Percentiles rank a stretch among this genome's conserved stretches.
These are phyloP conservation scores for Cossypha polioptera DNA, from an alignment of 2,797 vertebrate genomes.

Conservation along the genomic window DNA sequence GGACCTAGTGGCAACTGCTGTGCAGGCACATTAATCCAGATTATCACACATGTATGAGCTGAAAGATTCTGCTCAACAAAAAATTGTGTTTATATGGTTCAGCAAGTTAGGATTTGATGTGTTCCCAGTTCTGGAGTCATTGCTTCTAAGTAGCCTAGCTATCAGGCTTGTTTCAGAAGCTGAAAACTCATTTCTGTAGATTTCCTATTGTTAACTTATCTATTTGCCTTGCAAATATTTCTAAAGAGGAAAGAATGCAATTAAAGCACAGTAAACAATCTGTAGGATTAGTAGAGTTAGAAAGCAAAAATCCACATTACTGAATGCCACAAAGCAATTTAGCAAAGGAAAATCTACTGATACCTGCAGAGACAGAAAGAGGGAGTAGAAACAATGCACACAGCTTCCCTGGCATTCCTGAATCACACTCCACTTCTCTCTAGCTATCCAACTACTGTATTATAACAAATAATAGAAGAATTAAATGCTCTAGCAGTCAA, in stretches of 20 bases:
- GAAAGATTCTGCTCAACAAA: neutral
- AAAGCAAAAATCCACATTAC: neutral
- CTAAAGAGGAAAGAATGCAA: neutral
- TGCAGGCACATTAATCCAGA: neutral
- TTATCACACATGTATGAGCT: neutral
- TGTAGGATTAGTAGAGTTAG: neutral
- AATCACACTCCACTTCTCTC: neutral
- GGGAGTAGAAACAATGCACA: neutral
- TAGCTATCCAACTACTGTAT: neutral
- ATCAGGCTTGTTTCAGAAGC: neutral
- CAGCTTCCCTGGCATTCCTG: neutral
- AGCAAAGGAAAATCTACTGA: neutral
- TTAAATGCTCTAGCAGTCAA: conserved; percentile 39
- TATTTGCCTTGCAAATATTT: neutral
- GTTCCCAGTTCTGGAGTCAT: neutral
- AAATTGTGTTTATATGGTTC: neutral
- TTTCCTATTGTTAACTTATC: neutral
- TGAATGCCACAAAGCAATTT: neutral
- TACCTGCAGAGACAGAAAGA: neutral
- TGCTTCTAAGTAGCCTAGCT: neutral
- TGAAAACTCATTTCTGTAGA: neutral
- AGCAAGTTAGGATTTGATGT: neutral
- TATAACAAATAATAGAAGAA: conserved; percentile 39
- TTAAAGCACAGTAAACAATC: neutral
- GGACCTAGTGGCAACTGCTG: neutral